Conservation (phyloP, 2,888 invertebrate genomes). For the Ommatoiulus sabulosus region DNA sequence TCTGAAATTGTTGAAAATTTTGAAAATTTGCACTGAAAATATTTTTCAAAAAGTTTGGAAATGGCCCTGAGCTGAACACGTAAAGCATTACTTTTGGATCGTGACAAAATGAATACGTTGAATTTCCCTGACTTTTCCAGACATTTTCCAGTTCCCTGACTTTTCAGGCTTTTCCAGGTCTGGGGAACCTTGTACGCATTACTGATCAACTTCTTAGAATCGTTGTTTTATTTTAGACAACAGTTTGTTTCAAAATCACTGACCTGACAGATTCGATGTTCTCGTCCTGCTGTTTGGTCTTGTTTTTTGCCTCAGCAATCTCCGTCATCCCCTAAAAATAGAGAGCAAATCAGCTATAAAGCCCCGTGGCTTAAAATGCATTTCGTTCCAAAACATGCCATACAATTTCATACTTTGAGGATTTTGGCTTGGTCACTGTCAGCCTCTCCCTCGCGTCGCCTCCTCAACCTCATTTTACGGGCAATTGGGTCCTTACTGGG, state of each 20-base stretch:
- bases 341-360: not conserved
- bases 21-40: too few relatives aligned
- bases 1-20: too few relatives aligned
- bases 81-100: too few relatives aligned
- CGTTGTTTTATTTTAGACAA: too few relatives aligned
- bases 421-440: slow-evolving; percentile 91
- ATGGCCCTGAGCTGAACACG: too few relatives aligned
- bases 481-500: slow-evolving; percentile 91
- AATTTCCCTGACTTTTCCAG: too few relatives aligned
- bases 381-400: not conserved
- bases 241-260: not conserved
- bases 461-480: slow-evolving; percentile 87
- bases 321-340: slow-evolving; percentile 81
- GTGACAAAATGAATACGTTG: too few relatives aligned
- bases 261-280: slow-evolving; percentile 81
- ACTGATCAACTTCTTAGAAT: too few relatives aligned
- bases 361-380: not conserved
- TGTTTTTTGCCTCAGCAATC: slow-evolving; percentile 85
- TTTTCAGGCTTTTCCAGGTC: too few relatives aligned
- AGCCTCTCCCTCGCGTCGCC: slow-evolving; percentile 81
- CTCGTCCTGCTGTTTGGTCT: slow-evolving; percentile 78
- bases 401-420: slow-evolving; percentile 72
- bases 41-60: too few relatives aligned
- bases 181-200: too few relatives aligned
- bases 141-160: too few relatives aligned